Base-by-base conservation (phyloP, 2,888 invertebrate species). In the Drosophila acutilabella region DNA sequence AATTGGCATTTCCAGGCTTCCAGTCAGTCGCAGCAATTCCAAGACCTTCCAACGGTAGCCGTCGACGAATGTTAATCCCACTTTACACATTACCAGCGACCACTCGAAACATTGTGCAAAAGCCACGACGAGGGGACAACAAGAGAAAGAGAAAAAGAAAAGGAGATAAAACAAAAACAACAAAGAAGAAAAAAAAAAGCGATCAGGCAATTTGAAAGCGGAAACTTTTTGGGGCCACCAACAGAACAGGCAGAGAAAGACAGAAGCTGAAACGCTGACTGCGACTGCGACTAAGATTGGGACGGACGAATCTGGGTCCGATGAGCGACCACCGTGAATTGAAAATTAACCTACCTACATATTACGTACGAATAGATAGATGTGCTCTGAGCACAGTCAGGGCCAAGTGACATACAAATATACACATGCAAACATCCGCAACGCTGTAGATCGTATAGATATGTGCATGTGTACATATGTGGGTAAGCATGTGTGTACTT, bases 311-410 rank as follows among this genome's bases (percentile, higher is more conserved):
- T 14, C 16, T 30, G 45, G 41, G 45, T 13, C 5, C 48, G 70
- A 65, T 36, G 73, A 20, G 42, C 48, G 78, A 89, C 89, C 85
- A 80, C 81, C 78, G 23, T 64, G 80, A 78, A 72, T 70, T 57
- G 59, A 61, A 80, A 86, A 87, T 84, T 81, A 87, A 80, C 66
- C 86, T 80, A 85, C 85, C 83, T 84, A 80, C 76, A 76, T 73
- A 79, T 83, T 76, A 80, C 48, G 77, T 76, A 72, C 60, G 69
- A 64, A 73, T 68, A 84, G 85, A 74, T 80, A 76, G 66, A 64
- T 50, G 72, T 62, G 30, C 41, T 11, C 36, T 13, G 36, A 36
- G 13, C 36, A 52, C 58, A 45, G 57, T 26, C 54, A 45, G 72
- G 64, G 60, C 59, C 64, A 51, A 61, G 44, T 60, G 71, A 56